Percentiles rank a stretch among this genome's conserved stretches.
Conservation (phyloP, 2,113 vertebrate species). For the Hippocampus barbouri region DNA sequence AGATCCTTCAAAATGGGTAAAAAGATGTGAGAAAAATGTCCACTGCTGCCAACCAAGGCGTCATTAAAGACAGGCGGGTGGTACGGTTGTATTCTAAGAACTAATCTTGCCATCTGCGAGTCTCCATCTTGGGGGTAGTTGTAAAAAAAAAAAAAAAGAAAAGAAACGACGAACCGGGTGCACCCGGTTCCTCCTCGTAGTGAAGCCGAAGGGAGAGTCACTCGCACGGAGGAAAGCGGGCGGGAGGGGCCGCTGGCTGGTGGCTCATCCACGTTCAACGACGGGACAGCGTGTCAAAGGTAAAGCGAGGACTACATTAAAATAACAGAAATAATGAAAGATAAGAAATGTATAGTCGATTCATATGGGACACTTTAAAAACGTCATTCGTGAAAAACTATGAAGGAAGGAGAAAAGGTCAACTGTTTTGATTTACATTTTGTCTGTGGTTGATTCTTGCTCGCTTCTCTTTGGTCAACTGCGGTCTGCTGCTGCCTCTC, state of each 20-base stretch:
- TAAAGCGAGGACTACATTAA: background rate
- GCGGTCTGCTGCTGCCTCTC: conserved; percentile 35
- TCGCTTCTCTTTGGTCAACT: background rate
- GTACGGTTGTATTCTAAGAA: conserved; percentile 36
- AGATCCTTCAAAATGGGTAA: conserved; percentile 39
- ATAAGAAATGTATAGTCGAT: background rate
- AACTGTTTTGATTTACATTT: conserved; percentile 21
- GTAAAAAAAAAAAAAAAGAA: conserved; percentile 45
- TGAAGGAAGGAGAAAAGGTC: conserved; percentile 12
- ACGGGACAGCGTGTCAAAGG: background rate
- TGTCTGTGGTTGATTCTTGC: background rate
- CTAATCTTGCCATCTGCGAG: conserved; percentile 64
- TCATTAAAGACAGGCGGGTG: conserved; percentile 58
- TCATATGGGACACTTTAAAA: background rate
- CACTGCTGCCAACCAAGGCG: conserved; percentile 47
- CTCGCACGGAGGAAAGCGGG: conserved; percentile 32
- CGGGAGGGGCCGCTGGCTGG: conserved; percentile 57
- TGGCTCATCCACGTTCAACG: conserved; percentile 49
- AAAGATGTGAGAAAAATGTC: conserved; percentile 48
- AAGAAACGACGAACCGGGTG: conserved; percentile 64
- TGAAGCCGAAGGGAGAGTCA: conserved; percentile 67
- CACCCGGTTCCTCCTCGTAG: conserved; percentile 74
- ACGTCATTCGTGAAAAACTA: background rate
- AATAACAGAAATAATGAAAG: background rate
- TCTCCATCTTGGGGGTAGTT: conserved; percentile 73